phyloP scores from a whole-genome alignment of 2,113 vertebrate species.

The Spilogale gracilis region DNA sequence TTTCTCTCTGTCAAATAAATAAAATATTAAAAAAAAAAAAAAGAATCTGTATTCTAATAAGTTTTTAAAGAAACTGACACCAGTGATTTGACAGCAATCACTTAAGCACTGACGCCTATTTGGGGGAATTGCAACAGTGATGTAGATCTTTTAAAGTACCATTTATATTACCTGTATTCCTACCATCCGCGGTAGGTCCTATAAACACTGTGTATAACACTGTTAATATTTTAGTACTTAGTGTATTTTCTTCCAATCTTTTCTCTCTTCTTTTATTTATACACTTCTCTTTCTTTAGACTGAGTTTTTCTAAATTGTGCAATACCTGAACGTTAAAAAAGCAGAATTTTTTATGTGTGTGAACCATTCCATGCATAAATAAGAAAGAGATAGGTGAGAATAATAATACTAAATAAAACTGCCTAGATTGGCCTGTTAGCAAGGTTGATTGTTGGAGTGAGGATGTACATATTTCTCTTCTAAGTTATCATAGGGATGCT shows the following conservation, averaged over 20 bases:
- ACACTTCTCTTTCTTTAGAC: not conserved
- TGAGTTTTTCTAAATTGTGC: slow-evolving; percentile 28
- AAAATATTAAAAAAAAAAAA: too few relatives aligned
- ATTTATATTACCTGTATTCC: slow-evolving; percentile 8
- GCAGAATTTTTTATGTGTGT: not conserved
- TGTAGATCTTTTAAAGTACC: not conserved
- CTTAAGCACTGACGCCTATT: slow-evolving; percentile 25
- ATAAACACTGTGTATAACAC: not conserved
- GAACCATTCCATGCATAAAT: slow-evolving; percentile 39
- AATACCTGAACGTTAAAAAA: slow-evolving; percentile 54
- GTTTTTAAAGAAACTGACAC: slow-evolving; percentile 54
- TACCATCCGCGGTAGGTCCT: not conserved
- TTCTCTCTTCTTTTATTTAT: slow-evolving; percentile 44
- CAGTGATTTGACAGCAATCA: not conserved
- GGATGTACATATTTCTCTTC: not conserved
- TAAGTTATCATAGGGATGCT: not conserved
- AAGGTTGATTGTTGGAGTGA: not conserved
- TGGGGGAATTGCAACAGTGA: not conserved
- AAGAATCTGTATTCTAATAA: slow-evolving; percentile 10
- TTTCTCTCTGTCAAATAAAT: too few relatives aligned
- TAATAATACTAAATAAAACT: slow-evolving; percentile 41
- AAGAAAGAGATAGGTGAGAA: not conserved
- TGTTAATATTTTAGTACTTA: slow-evolving; percentile 5
- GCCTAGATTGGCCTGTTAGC: not conserved
- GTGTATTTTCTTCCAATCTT: not conserved